Conservation (phyloP, 1,140 invertebrate genomes). For the Drosophila pallidifrons region DNA sequence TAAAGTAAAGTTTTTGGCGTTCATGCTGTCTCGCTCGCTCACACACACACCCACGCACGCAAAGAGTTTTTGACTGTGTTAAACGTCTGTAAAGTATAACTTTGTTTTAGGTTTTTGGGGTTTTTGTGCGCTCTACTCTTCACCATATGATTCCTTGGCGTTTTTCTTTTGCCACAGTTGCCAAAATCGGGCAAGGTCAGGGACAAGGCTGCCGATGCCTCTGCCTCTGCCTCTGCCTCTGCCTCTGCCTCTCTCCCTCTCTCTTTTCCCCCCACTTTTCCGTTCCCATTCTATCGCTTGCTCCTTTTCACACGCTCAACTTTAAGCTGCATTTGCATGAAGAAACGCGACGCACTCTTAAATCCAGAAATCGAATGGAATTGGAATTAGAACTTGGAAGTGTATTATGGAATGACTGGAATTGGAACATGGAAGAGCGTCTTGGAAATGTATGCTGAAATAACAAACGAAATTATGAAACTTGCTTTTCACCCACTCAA, state of each 20-base stretch:
- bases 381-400: neutral
- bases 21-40: conserved; percentile 34
- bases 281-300: neutral
- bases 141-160: conserved; percentile 54
- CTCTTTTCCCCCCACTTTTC: too few species aligned
- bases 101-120: conserved; percentile 83
- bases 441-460: too few species aligned
- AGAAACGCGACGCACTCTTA: neutral
- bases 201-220: conserved; percentile 57
- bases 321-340: conserved; percentile 28
- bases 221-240: neutral
- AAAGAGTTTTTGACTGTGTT: conserved; percentile 46
- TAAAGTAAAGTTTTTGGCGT: conserved; percentile 82
- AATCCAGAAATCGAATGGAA: neutral
- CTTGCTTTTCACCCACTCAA: too few species aligned
- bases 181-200: conserved; percentile 80
- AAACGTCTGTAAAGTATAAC: conserved; percentile 80
- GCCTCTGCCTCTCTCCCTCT: too few species aligned
- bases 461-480: too few species aligned
- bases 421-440: neutral
- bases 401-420: neutral
- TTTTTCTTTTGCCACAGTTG: conserved; percentile 71
- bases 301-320: conserved; percentile 8
- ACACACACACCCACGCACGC: neutral
- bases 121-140: conserved; percentile 48